These are phyloP conservation scores for Leucoraja erinaceus DNA, from an alignment of 2,113 vertebrate genomes.

Conservation along the genomic window DNA sequence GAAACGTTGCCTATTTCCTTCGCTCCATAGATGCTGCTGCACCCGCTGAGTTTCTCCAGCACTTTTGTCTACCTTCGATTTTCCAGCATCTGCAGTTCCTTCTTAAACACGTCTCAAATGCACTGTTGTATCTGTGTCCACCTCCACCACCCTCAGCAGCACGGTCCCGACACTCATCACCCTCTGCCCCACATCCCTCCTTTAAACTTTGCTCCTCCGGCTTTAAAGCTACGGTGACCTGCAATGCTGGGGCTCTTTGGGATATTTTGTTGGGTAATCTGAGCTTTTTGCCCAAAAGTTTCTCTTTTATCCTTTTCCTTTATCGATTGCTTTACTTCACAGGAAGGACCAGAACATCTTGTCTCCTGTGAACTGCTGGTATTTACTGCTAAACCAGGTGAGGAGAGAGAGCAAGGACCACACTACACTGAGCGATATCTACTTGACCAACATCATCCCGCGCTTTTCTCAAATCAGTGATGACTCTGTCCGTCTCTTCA, in stretches of 20 bases:
- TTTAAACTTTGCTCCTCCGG: too few relatives aligned
- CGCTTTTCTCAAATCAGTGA: constrained; percentile 80
- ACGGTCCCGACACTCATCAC: too few relatives aligned
- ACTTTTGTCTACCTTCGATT: too few relatives aligned
- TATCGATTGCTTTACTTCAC: background rate
- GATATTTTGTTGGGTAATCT: background rate
- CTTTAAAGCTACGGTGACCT: too few relatives aligned
- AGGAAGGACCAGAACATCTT: constrained; percentile 93
- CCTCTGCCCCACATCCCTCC: too few relatives aligned
- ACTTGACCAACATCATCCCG: constrained; percentile 98
- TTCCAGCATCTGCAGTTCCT: too few relatives aligned
- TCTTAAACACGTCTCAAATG: too few relatives aligned
- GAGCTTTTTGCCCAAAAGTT: background rate
- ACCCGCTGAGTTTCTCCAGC: too few relatives aligned
- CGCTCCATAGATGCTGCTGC: too few relatives aligned
- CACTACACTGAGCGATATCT: constrained; percentile 93
- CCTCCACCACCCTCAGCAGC: too few relatives aligned
- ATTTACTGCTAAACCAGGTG: constrained; percentile 88
- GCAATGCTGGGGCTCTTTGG: background rate
- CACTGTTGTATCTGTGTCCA: too few relatives aligned
- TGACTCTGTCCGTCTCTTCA: constrained; percentile 62
- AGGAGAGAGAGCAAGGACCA: constrained; percentile 95
- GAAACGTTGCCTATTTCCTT: too few relatives aligned
- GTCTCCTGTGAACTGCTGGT: constrained; percentile 95
- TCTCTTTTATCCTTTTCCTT: background rate